Conservation (phyloP, 2,113 vertebrate species). For the Notiomystis cincta region DNA sequence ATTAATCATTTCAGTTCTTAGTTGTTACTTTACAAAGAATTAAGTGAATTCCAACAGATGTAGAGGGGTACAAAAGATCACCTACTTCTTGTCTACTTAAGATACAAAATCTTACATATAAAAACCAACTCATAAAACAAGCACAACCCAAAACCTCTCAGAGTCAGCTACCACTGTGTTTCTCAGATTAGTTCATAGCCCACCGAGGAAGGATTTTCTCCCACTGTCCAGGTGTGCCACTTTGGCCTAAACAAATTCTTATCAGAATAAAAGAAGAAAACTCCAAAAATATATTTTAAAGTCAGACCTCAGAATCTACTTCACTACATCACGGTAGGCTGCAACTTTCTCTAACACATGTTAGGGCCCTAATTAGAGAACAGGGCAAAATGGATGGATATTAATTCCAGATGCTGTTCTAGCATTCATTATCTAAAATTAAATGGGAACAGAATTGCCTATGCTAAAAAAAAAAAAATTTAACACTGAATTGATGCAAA, state of each 20-base stretch:
- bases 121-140: background rate
- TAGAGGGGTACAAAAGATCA: background rate
- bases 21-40: background rate
- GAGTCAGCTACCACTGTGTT: background rate
- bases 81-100: background rate
- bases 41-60: background rate
- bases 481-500: background rate
- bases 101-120: fast-evolving
- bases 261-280: background rate
- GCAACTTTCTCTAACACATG: background rate
- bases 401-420: background rate
- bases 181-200: background rate
- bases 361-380: background rate
- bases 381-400: background rate
- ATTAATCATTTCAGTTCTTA: background rate
- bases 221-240: background rate
- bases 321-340: background rate
- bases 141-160: background rate
- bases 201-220: background rate
- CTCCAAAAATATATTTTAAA: background rate
- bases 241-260: background rate
- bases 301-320: background rate
- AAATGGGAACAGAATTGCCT: background rate
- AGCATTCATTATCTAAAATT: too few species aligned
- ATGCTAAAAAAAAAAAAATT: background rate